A percentile compares a stretch with the other conserved stretches of the same genome.
phyloP scores from a whole-genome alignment of 2,797 vertebrate genomes.

The Brachymystax lenok region DNA sequence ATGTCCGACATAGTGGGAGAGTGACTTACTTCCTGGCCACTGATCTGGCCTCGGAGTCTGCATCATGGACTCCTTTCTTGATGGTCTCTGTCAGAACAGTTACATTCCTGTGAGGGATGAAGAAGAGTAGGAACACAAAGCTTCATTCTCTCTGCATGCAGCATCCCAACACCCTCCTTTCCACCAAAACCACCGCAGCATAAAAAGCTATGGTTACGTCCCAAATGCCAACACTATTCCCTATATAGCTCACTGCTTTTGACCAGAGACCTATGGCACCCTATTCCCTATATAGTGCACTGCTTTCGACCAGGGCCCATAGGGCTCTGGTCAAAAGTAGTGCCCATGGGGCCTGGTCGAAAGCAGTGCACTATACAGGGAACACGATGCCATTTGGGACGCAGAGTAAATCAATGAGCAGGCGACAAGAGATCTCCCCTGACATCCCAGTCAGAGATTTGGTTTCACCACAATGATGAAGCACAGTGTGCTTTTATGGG shows the following conservation, averaged over 20 bases:
- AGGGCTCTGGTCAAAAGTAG: too few relatives aligned
- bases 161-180: background rate
- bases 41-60: slow-evolving; percentile 92
- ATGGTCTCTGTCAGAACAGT: slow-evolving; percentile 89
- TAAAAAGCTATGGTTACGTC: background rate
- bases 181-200: background rate
- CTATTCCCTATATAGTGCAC: too few relatives aligned
- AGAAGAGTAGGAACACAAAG: background rate
- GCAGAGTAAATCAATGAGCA: slow-evolving; percentile 37
- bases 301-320: too few relatives aligned
- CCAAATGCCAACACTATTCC: background rate
- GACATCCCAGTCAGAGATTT: slow-evolving; percentile 29
- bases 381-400: background rate
- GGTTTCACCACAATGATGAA: slow-evolving; percentile 47
- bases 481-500: slow-evolving; percentile 42
- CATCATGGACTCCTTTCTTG: slow-evolving; percentile 95
- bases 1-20: background rate
- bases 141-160: background rate
- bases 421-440: slow-evolving; percentile 33
- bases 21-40: slow-evolving; percentile 90
- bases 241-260: background rate
- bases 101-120: slow-evolving; percentile 77
- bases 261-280: background rate
- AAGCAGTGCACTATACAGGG: too few relatives aligned
- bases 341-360: too few relatives aligned